Percentiles rank a stretch among this genome's conserved stretches.
These are phyloP conservation scores for Diabrotica balteata DNA, from an alignment of 2,888 invertebrate species.

Conservation along the genomic window DNA sequence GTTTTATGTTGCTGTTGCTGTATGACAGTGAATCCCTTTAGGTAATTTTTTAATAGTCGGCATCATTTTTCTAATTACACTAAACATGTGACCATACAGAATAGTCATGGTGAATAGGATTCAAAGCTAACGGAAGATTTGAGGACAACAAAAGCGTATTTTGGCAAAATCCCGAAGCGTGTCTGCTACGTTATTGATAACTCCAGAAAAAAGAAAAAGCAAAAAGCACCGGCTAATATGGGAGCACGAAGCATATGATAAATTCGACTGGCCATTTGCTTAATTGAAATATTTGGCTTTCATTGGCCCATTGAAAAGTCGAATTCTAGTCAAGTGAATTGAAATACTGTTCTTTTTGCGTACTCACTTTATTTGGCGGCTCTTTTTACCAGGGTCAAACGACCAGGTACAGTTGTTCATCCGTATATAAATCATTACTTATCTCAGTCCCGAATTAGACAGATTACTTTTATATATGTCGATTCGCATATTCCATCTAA, in stretches of 20 bases:
- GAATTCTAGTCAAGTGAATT: conserved; percentile 55
- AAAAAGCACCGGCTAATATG: conserved; percentile 29
- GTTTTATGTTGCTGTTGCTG: no score
- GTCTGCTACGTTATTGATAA: conserved; percentile 30
- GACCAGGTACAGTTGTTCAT: conserved; percentile 16
- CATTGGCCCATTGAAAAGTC: conserved; percentile 57
- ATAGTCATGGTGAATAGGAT: no score
- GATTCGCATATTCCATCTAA: no score
- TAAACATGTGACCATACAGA: no score
- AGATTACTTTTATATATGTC: conserved; percentile 18
- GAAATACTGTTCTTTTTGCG: conserved; percentile 55
- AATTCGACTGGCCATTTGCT: conserved; percentile 58
- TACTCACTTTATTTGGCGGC: conserved; percentile 49
- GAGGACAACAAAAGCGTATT: conserved; percentile 26
- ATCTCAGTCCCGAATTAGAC: conserved; percentile 17
- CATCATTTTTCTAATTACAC: no score
- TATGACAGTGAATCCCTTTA: no score
- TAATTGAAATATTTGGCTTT: conserved; percentile 60
- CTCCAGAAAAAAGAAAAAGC: conserved; percentile 40
- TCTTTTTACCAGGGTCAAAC: conserved; percentile 25
- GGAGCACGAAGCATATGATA: conserved; percentile 51
- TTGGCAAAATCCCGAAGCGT: conserved; percentile 23
- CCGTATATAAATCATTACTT: conserved; percentile 18
- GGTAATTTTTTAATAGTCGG: no score
- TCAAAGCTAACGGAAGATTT: conserved; percentile 14